Base-by-base conservation (phyloP, 1,140 invertebrate genomes). In the Drosophila trapezifrons region DNA sequence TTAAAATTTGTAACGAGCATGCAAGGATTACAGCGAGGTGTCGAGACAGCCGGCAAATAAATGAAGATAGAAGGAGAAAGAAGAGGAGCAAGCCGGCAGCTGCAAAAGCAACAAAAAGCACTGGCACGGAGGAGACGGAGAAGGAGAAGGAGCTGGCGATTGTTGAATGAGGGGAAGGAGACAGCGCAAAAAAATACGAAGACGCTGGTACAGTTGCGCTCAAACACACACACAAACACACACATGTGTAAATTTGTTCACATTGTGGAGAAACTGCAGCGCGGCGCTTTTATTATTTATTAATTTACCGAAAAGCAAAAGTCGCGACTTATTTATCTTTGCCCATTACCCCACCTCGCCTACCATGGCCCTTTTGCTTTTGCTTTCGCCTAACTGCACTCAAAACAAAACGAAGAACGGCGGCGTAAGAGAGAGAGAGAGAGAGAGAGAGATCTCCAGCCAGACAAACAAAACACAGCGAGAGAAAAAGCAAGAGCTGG, bases 131-230 rank as follows among this genome's bases (percentile, higher is more conserved):
- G 12, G 65, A 49, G 18, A 27, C 20, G n/a, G 27, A 43, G 27
- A n/a, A 51, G 45, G 47, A 37, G 22, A 22, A 65, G 35, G 32
- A 37, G 51, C 18, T 37, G 51, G 29, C 47, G 29, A 32, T 18
- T 17, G 47, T 37, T 20, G 32, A 69, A 18, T 27, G 56, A 65
- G 27, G 27, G 20, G n/a, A 17, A 58, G 52, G 40, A 65, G 27
- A 60, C 27, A 43, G 64, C 52, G 58, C 71, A 79, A 75, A 60
- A 60, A 66, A 22, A 18, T 20, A n/a, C 40, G 43, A 82, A 71
- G 82, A 85, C 72, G 49, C 45, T 18, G 56, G 82, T 87, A 87
- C 82, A 85, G 82, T 87, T 77, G 66, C 82, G 63, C 78, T 66
- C 58, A 66, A 45, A 81, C 52, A 69, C 18, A 76, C 59, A 54